phyloP scores from a whole-genome alignment of 2,113 vertebrate genomes.

The Scomber scombrus region DNA sequence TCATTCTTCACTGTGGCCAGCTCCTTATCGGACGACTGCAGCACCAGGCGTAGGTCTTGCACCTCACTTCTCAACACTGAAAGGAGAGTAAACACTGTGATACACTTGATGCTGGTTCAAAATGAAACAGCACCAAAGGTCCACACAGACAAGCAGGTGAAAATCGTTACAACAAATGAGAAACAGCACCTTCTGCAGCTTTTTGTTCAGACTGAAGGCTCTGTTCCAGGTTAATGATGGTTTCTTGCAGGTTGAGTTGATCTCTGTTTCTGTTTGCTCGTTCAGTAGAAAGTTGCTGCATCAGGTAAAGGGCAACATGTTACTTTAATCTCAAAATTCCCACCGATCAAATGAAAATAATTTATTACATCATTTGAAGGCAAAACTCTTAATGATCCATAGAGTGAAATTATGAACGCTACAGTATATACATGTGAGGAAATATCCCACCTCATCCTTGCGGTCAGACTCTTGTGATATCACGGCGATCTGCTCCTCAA shows the following conservation, averaged over 20 bases:
- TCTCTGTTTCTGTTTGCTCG: slow-evolving; percentile 83
- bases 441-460: slow-evolving; percentile 74
- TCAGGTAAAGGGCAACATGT: neutral
- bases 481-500: slow-evolving; percentile 89
- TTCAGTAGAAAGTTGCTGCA: slow-evolving; percentile 90
- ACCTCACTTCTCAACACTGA: slow-evolving; percentile 92
- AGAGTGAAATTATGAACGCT: neutral
- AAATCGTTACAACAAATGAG: neutral
- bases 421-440: neutral
- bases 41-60: slow-evolving; percentile 91
- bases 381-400: neutral
- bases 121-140: neutral
- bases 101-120: neutral
- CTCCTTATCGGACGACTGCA: slow-evolving; percentile 95
- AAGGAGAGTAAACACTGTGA: neutral
- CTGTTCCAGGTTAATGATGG: slow-evolving; percentile 84
- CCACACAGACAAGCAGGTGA: neutral
- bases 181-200: slow-evolving; percentile 80
- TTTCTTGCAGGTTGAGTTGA: slow-evolving; percentile 84
- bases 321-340: neutral
- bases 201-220: slow-evolving; percentile 83
- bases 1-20: slow-evolving; percentile 87
- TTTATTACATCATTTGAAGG: no score
- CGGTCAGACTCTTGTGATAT: slow-evolving; percentile 82
- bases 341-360: neutral